These are phyloP conservation scores for Miniopterus natalensis DNA, from an alignment of 2,113 vertebrate species.

Conservation along the genomic window DNA sequence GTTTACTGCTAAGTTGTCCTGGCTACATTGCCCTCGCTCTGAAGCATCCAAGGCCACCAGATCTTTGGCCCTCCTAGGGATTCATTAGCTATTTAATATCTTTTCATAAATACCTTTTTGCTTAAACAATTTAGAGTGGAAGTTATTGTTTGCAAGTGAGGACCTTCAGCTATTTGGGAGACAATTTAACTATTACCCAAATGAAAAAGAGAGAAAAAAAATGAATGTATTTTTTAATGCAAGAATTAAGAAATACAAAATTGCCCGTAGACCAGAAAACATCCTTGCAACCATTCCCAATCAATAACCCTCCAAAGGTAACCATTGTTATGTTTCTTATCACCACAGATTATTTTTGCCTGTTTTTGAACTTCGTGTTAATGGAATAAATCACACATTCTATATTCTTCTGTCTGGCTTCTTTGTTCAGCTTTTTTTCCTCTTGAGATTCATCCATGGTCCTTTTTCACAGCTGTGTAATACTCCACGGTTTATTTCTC, in stretches of 20 bases:
- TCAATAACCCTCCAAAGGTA: background rate
- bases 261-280: background rate
- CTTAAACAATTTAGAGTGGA: conserved; percentile 20
- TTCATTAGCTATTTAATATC: background rate
- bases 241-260: background rate
- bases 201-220: conserved; percentile 39
- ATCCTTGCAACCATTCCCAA: background rate
- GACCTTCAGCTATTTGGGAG: background rate
- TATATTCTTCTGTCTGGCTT: background rate
- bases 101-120: conserved; percentile 64
- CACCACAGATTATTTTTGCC: conserved; percentile 5
- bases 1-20: background rate
- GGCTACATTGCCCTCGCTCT: background rate
- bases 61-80: background rate
- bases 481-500: background rate
- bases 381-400: background rate
- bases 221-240: background rate
- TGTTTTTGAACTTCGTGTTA: background rate
- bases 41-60: background rate
- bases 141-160: background rate
- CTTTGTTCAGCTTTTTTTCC: background rate
- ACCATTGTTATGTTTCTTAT: conserved; percentile 25
- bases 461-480: background rate
- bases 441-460: background rate
- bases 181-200: conserved; percentile 41